Evolutionary conservation across 2,888 invertebrate genomes (phyloP), one percentile per base, ranked within the genome.

Genomic region (Tanytarsus gracilentus): DNA sequence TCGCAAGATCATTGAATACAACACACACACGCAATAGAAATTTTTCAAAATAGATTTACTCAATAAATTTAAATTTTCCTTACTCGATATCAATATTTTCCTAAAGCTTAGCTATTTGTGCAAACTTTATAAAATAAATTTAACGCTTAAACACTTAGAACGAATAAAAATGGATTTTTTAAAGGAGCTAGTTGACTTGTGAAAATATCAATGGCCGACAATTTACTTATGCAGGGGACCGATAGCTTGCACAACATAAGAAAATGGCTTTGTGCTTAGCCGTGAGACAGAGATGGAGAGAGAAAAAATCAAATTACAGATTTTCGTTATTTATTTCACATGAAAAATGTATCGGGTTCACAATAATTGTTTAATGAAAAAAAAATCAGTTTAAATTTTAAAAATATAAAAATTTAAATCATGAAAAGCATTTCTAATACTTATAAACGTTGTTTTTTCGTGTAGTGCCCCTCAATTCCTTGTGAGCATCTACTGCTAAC

Each of bases 401-500:
- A 53, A n/a, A 33, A 11, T 23, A 33, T 23, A 27, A 44, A 44
- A 4, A 23, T 30, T 21, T n/a, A 25, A 36, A 53, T 4, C 14
- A 36, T 53, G 8, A 26, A 27, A 30, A 52, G 6, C 14, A 9
- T 9, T 40, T 23, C n/a, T 48, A 58, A 58, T 50, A 61, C 40
- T 62, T 62, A 64, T 14, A 62, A 52, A 66, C 72, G 72, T 7
- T 72, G 68, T 64, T 72, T 72, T 65, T 74, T 74, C 63, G 67
- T 69, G 62, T 66, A 69, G 65, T 72, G 73, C 0, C 75, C 74
- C 65, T 75, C 75, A 33, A 75, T 71, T 56, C 71, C 72, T 29
- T 74, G 64, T 48, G 68, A 71, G 62, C 75, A 75, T 52, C 72
- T 68, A 6, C 71, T 71, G 16, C 69, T 68, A 6, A 74, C 66